A percentile compares a stretch with the other conserved stretches of the same genome.
Evolutionary conservation across 2,797 vertebrate genomes (phyloP).

Genomic region (Halcyon badia): DNA sequence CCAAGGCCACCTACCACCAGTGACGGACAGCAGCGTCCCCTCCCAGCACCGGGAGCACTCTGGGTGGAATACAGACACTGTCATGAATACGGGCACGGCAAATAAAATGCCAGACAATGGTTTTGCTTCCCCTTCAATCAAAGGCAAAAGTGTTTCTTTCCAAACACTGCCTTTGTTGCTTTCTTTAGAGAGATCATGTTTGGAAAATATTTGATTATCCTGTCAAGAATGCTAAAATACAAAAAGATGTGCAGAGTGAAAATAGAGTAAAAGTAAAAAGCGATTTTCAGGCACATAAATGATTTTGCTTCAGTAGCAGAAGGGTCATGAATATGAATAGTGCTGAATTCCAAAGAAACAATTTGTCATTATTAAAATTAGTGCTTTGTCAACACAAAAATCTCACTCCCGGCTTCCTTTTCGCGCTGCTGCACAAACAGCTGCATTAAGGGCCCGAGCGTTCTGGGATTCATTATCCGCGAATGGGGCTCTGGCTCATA

Average conservation of each 20-base stretch:
- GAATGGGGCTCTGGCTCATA: conserved; percentile 1
- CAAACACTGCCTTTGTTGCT: background rate
- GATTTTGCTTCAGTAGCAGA: conserved; percentile 45
- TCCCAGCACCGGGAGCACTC: background rate
- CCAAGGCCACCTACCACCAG: background rate
- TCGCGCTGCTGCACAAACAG: conserved; percentile 38
- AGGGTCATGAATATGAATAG: conserved; percentile 67
- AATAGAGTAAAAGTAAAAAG: conserved; percentile 5
- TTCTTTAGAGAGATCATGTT: background rate
- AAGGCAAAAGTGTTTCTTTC: background rate
- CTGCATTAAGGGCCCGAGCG: background rate
- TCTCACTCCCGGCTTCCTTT: conserved; percentile 22
- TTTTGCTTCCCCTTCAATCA: background rate
- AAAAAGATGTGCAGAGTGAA: background rate
- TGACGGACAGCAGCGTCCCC: background rate
- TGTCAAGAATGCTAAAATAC: conserved; percentile 21
- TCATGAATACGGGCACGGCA: background rate
- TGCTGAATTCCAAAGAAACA: conserved; percentile 39
- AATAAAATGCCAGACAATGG: background rate
- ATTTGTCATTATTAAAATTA: conserved; percentile 80
- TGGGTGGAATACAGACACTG: background rate
- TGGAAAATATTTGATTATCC: conserved; percentile 54
- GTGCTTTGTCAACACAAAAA: conserved; percentile 66
- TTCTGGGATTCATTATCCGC: background rate
- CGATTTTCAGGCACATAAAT: conserved; percentile 4